Conservation (phyloP, 2,113 vertebrate genomes). For the Monarcha castaneiventris region DNA sequence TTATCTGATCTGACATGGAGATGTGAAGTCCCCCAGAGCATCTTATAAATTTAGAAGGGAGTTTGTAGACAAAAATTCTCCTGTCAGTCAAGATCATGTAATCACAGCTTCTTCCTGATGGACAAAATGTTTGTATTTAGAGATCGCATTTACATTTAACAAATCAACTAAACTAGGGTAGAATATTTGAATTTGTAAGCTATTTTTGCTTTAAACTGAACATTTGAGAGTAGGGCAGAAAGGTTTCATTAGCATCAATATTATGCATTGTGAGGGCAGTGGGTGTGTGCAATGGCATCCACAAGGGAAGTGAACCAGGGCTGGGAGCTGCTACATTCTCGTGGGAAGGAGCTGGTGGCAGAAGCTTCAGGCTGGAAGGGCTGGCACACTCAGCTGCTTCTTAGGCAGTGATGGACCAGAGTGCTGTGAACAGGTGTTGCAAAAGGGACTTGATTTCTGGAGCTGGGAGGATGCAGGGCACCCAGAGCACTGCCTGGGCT, state of each 20-base stretch:
- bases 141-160: neutral
- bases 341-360: neutral
- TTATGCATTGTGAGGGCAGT: neutral
- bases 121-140: neutral
- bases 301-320: neutral
- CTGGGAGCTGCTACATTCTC: accelerated
- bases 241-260: neutral
- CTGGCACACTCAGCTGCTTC: neutral
- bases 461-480: neutral
- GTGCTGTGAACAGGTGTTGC: neutral
- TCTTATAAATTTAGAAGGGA: neutral
- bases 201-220: neutral
- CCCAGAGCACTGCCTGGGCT: neutral
- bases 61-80: conserved; percentile 49
- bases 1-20: conserved; percentile 20
- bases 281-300: neutral
- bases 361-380: neutral
- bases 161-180: neutral
- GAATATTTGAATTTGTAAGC: neutral
- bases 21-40: neutral
- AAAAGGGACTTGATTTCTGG: neutral
- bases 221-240: neutral
- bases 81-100: neutral
- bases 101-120: neutral
- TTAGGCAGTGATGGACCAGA: neutral